Evolutionary conservation across 1,140 invertebrate genomes (phyloP), one percentile per base, ranked within the genome.

Genomic region (Cherax destructor): DNA sequence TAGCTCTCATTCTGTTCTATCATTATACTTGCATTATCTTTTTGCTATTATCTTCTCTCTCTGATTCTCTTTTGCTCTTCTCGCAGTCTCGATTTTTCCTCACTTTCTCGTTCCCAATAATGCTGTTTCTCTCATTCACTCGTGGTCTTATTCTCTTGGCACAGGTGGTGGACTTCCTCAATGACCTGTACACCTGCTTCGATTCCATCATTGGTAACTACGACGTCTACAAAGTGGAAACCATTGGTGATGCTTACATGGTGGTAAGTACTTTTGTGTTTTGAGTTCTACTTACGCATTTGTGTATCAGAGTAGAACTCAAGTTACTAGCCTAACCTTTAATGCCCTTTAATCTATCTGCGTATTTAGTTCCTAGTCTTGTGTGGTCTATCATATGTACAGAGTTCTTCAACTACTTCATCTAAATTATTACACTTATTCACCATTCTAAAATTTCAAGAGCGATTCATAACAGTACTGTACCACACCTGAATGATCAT

Each of bases 161-260:
- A 41, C 92, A 98, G 97, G 97, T 98, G 9, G 97, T 98, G 1
- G 97, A 98, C 94, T 98, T 98, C 93, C 94, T 98, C 1, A 98
- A 98, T 94, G 97, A 98, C 94, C 95, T 98, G 3, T 98, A 98
- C 94, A 98, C 97, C n/a, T 98, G 97, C 93, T 99, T 98, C 93
- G 98, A 99, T 94, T 97, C 97, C 1, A 98, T 97, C 84, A 97
- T 98, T 93, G 97, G 97, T 93, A 97, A 97, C 94, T 98, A 98
- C 93, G 98, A 99, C 94, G 98, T 99, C 0, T 99, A 98, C 94
- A 98, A 98, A 96, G 95, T 96, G 61, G 95, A 96, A 93, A 96
- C 95, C 10, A 96, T 96, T 83, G 95, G 95, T 2, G 96, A 96
- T 93, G 95, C 95, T 3, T 96, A 95, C 84, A 95, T 95, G 95